Conservation (phyloP, 2,113 vertebrate species). For the Limnothrissa miodon region DNA sequence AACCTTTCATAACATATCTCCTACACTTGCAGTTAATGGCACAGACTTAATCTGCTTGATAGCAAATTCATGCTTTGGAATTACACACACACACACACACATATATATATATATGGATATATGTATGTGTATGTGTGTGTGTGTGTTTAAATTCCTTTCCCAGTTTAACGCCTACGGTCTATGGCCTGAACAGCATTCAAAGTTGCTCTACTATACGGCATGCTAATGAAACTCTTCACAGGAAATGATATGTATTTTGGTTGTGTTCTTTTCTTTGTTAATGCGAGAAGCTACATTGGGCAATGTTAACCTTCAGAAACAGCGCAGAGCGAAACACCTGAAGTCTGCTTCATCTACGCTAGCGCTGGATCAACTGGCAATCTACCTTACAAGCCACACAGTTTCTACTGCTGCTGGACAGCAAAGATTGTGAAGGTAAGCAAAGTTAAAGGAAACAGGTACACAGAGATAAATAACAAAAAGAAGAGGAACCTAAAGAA, state of each 20-base stretch:
- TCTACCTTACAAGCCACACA: slow-evolving; percentile 57
- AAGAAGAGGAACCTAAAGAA: slow-evolving; percentile 30
- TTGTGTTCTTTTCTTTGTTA: slow-evolving; percentile 30
- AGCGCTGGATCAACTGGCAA: slow-evolving; percentile 49
- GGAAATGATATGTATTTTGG: slow-evolving; percentile 46
- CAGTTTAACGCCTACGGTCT: slow-evolving; percentile 36
- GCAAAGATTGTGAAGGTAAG: slow-evolving; percentile 23
- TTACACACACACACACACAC: too few species aligned
- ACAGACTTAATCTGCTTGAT: slow-evolving; percentile 24
- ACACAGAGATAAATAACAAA: slow-evolving; percentile 37
- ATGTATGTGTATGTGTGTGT: not conserved
- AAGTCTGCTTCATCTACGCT: slow-evolving; percentile 49
- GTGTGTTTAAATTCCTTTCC: not conserved
- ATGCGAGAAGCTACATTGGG: slow-evolving; percentile 53
- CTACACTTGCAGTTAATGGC: slow-evolving; percentile 46
- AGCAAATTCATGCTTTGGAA: slow-evolving; percentile 53
- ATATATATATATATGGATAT: too few species aligned
- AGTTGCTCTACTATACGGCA: slow-evolving; percentile 53
- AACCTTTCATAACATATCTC: slow-evolving; percentile 34
- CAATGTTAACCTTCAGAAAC: slow-evolving; percentile 42
- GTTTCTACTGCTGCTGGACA: slow-evolving; percentile 11
- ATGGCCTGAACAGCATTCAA: slow-evolving; percentile 40
- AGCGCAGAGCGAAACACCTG: slow-evolving; percentile 41
- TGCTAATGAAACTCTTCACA: slow-evolving; percentile 54
- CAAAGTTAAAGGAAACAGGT: slow-evolving; percentile 36